Conservation (phyloP, 2,888 invertebrate genomes). For the Pollenia labialis region DNA sequence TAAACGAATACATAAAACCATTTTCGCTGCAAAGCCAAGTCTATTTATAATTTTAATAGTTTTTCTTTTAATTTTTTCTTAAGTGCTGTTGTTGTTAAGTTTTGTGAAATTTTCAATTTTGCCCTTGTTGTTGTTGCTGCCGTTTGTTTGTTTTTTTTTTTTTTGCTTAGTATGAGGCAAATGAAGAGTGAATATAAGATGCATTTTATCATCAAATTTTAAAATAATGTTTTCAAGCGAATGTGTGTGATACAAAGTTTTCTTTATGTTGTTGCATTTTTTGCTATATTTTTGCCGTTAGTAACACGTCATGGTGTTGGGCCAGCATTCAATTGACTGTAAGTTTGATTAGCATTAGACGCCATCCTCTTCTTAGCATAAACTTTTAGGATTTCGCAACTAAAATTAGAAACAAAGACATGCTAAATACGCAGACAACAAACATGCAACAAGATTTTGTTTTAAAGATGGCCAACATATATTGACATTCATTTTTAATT, state of each 20-base stretch:
- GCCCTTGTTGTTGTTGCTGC: conserved; percentile 10
- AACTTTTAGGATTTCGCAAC: conserved; percentile 31
- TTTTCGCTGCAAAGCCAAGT: conserved; percentile 31
- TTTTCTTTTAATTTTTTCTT: conserved; percentile 39
- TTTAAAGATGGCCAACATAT: background rate
- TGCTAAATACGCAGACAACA: conserved; percentile 19
- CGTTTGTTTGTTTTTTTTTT: background rate
- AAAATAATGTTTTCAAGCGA: background rate
- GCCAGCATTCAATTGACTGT: conserved; percentile 43
- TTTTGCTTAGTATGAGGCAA: background rate
- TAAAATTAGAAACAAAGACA: conserved; percentile 24
- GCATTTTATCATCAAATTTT: conserved; percentile 23
- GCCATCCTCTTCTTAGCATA: conserved; percentile 28
- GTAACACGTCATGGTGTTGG: conserved; percentile 44
- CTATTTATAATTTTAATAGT: conserved; percentile 57
- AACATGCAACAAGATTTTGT: background rate
- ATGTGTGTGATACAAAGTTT: conserved; percentile 5
- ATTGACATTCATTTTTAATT: background rate
- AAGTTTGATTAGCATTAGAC: conserved; percentile 52
- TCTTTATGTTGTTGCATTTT: conserved; percentile 15
- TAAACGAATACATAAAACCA: conserved; percentile 26
- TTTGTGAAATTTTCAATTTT: background rate
- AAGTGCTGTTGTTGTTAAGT: conserved; percentile 10
- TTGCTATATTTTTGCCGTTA: conserved; percentile 45
- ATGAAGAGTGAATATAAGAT: background rate